Percentiles rank a stretch among this genome's conserved stretches.
Evolutionary conservation across 2,797 vertebrate species (phyloP).

Genomic region (Tragelaphus oryx): DNA sequence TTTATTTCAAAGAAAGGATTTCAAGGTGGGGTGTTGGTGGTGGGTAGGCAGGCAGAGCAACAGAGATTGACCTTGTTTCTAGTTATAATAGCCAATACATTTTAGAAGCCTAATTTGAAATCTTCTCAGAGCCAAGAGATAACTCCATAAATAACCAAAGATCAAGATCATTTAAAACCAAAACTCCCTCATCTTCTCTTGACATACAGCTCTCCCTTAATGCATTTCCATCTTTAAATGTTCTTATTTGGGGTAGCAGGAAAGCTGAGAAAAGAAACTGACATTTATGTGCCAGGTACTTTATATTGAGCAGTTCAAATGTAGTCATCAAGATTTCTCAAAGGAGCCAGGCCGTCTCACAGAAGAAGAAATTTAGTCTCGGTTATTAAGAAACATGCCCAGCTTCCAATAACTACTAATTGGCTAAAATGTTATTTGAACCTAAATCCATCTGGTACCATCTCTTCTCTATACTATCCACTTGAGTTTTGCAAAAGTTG

Average conservation of each 20-base stretch:
- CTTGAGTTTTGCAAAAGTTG: neutral
- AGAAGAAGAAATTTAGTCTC: slow-evolving; percentile 28
- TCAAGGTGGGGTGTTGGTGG: neutral
- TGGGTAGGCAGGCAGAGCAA: neutral
- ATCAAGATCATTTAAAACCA: slow-evolving; percentile 19
- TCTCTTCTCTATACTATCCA: slow-evolving; percentile 2
- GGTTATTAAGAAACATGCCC: neutral
- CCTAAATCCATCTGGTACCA: neutral
- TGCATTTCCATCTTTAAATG: slow-evolving; percentile 32
- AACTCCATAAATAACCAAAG: slow-evolving; percentile 40
- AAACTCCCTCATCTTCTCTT: neutral
- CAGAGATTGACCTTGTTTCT: neutral
- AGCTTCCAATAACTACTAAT: slow-evolving; percentile 21
- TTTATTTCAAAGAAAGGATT: slow-evolving; percentile 18
- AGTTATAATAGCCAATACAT: neutral
- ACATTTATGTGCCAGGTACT: slow-evolving; percentile 17
- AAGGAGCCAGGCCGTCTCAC: neutral
- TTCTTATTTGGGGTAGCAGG: slow-evolving; percentile 34
- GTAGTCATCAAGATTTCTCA: neutral
- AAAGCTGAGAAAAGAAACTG: slow-evolving; percentile 37
- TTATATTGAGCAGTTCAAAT: neutral
- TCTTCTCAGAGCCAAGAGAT: slow-evolving; percentile 13
- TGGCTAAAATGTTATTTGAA: neutral
- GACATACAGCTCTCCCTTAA: slow-evolving; percentile 7
- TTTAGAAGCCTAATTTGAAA: slow-evolving; percentile 39